These are phyloP conservation scores for Archilochus colubris DNA, from an alignment of 2,113 vertebrate genomes.

Conservation along the genomic window DNA sequence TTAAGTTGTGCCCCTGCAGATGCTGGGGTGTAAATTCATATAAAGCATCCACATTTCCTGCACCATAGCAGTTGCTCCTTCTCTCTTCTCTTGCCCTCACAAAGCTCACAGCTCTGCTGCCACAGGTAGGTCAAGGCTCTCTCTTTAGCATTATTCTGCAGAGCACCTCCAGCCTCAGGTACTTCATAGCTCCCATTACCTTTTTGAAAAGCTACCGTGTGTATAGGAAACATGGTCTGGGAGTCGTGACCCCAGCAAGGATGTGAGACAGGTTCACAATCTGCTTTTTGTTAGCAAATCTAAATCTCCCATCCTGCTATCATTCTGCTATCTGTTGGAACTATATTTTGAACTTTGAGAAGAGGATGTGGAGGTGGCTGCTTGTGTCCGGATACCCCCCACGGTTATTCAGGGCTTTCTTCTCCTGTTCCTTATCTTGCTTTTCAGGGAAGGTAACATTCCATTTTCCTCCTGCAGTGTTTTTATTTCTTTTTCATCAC, in stretches of 20 bases:
- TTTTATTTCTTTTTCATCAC: not conserved
- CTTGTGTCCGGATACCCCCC: not conserved
- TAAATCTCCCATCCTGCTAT: not conserved
- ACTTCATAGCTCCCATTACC: not conserved
- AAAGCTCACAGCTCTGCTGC: fast-evolving
- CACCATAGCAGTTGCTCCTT: not conserved
- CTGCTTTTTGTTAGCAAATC: not conserved
- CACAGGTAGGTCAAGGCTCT: not conserved
- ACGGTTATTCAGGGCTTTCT: not conserved
- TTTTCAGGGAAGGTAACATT: not conserved
- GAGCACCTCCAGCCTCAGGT: not conserved
- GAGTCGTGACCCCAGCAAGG: not conserved
- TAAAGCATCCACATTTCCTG: not conserved
- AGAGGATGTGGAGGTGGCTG: not conserved
- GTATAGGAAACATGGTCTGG: fast-evolving
- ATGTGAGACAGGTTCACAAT: not conserved
- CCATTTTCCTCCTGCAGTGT: not conserved
- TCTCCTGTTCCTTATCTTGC: not conserved
- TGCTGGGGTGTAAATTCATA: fast-evolving
- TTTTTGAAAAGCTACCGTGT: fast-evolving
- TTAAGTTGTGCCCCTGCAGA: not conserved
- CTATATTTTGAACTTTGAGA: not conserved
- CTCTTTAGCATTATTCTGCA: not conserved
- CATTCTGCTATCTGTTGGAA: not conserved
- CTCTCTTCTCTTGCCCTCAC: not conserved